Evolutionary conservation across 2,888 invertebrate genomes (phyloP), one percentile per base, ranked within the genome.

Genomic region (Lycocerus yunnanus): DNA sequence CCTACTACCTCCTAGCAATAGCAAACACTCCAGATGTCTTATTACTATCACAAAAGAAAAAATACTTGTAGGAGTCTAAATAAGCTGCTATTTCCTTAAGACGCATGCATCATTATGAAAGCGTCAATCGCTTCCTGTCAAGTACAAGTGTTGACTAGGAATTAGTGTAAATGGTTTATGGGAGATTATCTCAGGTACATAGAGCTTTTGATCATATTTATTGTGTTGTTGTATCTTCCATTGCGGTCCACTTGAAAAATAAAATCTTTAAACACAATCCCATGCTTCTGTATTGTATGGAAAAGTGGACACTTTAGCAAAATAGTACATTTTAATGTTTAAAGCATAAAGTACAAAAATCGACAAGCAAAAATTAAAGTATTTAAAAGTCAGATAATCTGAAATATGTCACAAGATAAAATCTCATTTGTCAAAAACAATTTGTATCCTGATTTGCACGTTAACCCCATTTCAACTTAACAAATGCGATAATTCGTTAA

Each of bases 41-140:
- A 66, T 66, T 63, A 68, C 71, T 70, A 24, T 63, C 15, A 6
- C 43, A 13, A 24, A 15, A 43, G 20, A 68, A 69, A 69, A 72
- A 65, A 60, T 20, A 59, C 58, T 70, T 27, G 69, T 59, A 67
- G 65, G 59, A 63, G 15, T 63, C 27, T 67, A 72, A 71, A 68
- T 71, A 76, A 70, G 73, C 43, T 75, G 75, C 69, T 75, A 73
- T 76, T 76, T 73, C 73, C 73, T 73, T 70, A 72, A 60, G 66
- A 72, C 10, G 18, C 60, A 15, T 20, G 20, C 24, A 63, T 66
- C 27, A 66, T 75, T 75, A 68, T 71, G 69, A 73, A 76, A 71
- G 70, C 73, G 73, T 76, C 76, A 76, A 76, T 76, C 76, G 76
- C 71, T 76, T 76, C 76, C 76, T 76, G 76, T 74, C 74, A 74